These are phyloP conservation scores for Synanthedon myopaeformis DNA, from an alignment of 2,888 invertebrate species.

Conservation along the genomic window DNA sequence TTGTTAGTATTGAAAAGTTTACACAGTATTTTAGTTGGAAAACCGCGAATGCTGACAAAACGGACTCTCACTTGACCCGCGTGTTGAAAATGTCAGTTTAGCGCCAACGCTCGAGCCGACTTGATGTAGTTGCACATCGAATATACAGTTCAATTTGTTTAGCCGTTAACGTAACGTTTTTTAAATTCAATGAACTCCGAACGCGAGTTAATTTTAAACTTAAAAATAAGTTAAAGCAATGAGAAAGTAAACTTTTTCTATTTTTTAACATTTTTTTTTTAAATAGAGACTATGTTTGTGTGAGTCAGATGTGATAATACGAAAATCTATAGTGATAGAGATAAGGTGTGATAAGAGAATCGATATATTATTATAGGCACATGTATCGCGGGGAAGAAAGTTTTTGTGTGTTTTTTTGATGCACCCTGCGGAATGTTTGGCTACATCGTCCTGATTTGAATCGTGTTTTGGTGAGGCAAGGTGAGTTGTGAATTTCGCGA, in stretches of 20 bases:
- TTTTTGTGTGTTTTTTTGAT: conserved; percentile 35
- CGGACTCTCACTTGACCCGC: conserved; percentile 49
- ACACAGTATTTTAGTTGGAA: conserved; percentile 22
- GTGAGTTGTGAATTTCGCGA: conserved; percentile 37
- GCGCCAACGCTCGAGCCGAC: conserved; percentile 36
- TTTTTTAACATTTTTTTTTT: conserved; percentile 7
- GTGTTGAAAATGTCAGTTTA: conserved; percentile 34
- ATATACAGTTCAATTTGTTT: conserved; percentile 10
- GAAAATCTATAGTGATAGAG: conserved; percentile 18
- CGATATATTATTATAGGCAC: conserved; percentile 19
- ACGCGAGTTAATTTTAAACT: not conserved
- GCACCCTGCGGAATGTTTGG: conserved; percentile 36
- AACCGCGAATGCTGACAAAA: conserved; percentile 32
- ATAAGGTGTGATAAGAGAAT: conserved; percentile 38
- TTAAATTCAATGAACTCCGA: not conserved
- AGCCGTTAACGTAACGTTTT: conserved; percentile 23
- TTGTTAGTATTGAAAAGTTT: not conserved
- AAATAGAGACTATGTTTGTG: conserved; percentile 1
- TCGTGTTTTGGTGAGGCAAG: conserved; percentile 45
- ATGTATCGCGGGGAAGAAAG: conserved; percentile 19
- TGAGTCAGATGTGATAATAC: conserved; percentile 9
- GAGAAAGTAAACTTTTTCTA: not conserved
- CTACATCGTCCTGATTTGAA: conserved; percentile 36
- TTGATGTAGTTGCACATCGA: conserved; percentile 34
- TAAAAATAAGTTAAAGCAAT: not conserved